Evolutionary conservation across 1,140 invertebrate genomes (phyloP).

Genomic region (Drosophila pruinosa): DNA sequence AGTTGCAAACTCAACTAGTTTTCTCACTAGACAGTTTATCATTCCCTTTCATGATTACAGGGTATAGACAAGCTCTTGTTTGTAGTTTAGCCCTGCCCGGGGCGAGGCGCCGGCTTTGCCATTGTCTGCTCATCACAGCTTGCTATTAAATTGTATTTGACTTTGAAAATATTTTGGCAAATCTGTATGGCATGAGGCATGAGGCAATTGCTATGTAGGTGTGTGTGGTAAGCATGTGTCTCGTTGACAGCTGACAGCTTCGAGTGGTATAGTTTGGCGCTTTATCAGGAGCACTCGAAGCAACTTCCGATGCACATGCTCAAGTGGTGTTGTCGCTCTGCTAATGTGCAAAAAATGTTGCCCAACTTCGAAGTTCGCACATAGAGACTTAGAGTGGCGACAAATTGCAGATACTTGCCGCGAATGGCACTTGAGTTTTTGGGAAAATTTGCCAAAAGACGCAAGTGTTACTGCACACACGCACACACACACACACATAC

Average conservation of each 20-base stretch:
- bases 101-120: constrained; percentile 13
- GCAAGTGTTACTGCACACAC: constrained; percentile 43
- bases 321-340: constrained; percentile 50
- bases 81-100: constrained; percentile 12
- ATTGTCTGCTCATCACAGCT: constrained; percentile 25
- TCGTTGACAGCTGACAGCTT: constrained; percentile 68
- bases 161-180: constrained; percentile 69
- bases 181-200: constrained; percentile 1
- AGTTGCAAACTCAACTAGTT: no score
- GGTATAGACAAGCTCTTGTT: neutral
- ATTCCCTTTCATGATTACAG: neutral
- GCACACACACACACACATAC: constrained; percentile 4
- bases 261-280: constrained; percentile 53
- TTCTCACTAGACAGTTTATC: no score
- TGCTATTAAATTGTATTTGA: constrained; percentile 74
- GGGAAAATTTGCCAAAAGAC: constrained; percentile 56
- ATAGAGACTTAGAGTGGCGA: neutral
- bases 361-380: constrained; percentile 35
- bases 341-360: constrained; percentile 76
- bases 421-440: constrained; percentile 53
- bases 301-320: constrained; percentile 33
- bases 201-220: constrained; percentile 5
- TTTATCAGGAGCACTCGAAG: constrained; percentile 44
- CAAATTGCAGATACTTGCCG: constrained; percentile 21
- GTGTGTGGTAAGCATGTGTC: constrained; percentile 36